Percentiles rank a stretch among this genome's conserved stretches.
Conservation (phyloP, 2,113 vertebrate species). For the Malurus alboscapulatus region DNA sequence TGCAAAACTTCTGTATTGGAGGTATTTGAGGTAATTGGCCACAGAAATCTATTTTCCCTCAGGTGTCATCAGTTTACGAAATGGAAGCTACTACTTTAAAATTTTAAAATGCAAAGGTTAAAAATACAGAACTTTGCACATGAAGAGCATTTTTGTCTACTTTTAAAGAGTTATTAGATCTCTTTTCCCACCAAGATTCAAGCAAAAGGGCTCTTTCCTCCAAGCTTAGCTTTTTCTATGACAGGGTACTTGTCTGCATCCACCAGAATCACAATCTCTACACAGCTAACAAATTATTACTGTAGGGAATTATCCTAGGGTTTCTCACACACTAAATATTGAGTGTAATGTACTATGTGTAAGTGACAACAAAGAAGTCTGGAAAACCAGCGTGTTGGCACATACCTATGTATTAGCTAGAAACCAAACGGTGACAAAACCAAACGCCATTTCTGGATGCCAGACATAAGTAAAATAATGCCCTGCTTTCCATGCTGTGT, state of each 20-base stretch:
- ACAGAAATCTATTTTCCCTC: not conserved
- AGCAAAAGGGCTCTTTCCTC: not conserved
- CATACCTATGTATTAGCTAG: not conserved
- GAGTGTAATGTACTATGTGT: accelerated
- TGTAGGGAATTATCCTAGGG: not conserved
- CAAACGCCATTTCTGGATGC: not conserved
- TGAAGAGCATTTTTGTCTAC: not conserved
- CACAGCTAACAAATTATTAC: not conserved
- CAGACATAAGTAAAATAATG: not conserved
- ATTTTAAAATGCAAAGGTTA: not conserved
- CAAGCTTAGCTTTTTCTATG: not conserved
- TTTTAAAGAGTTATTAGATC: not conserved
- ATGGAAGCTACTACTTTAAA: not conserved
- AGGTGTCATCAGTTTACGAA: not conserved
- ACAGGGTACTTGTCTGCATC: not conserved
- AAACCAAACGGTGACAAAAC: not conserved
- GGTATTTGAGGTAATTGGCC: not conserved
- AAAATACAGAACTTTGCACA: not conserved
- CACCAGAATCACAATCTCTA: not conserved
- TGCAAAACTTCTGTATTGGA: not conserved
- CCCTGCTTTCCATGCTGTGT: not conserved
- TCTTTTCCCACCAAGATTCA: not conserved
- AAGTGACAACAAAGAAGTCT: not conserved
- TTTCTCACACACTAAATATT: not conserved
- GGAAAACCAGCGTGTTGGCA: not conserved